These are phyloP conservation scores for Trachelus tabidus DNA, from an alignment of 2,888 invertebrate genomes.

Conservation along the genomic window DNA sequence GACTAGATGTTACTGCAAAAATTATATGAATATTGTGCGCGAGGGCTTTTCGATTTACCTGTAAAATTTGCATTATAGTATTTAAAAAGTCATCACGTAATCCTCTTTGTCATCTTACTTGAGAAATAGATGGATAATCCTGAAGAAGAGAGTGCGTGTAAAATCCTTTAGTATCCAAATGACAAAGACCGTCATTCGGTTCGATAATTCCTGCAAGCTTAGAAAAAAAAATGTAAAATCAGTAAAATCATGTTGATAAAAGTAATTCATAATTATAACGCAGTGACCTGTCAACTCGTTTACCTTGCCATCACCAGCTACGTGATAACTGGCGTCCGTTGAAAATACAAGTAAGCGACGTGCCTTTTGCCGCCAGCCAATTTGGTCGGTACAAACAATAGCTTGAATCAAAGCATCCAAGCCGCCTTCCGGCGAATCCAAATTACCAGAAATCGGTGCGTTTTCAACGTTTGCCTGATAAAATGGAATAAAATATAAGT, in stretches of 20 bases:
- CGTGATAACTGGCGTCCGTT: conserved; percentile 82
- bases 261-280: background rate
- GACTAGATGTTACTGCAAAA: conserved; percentile 74
- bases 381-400: conserved; percentile 76
- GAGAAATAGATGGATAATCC: conserved; percentile 86
- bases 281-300: conserved; percentile 24
- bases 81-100: background rate
- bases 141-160: conserved; percentile 71
- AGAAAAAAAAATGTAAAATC: conserved; percentile 10
- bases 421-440: conserved; percentile 84
- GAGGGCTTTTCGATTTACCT: conserved; percentile 72
- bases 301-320: conserved; percentile 68
- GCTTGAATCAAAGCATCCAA: conserved; percentile 91
- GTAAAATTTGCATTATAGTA: conserved; percentile 30
- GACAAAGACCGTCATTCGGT: conserved; percentile 80
- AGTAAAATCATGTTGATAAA: conserved; percentile 1
- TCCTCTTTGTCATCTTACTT: conserved; percentile 47
- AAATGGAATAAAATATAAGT: background rate
- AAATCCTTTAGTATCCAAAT: conserved; percentile 69
- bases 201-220: conserved; percentile 74
- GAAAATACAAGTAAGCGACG: conserved; percentile 82
- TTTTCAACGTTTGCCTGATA: conserved; percentile 58
- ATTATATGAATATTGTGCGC: conserved; percentile 82
- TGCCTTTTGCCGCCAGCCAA: conserved; percentile 83
- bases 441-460: conserved; percentile 68